Conservation (phyloP, 2,888 invertebrate genomes). For the Lithosia quadra region DNA sequence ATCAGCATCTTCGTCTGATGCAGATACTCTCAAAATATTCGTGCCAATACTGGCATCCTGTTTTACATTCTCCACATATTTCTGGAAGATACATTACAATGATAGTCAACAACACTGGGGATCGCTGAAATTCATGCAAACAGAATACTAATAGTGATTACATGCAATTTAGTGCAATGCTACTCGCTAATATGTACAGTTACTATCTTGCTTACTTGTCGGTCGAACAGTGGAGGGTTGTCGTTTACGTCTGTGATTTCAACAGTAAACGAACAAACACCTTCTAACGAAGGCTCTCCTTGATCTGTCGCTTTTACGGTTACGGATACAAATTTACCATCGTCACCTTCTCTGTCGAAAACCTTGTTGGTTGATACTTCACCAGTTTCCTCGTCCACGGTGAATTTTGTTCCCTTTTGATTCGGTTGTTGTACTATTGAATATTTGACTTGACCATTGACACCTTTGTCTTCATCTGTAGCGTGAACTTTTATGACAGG, state of each 20-base stretch:
- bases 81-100: constrained; percentile 88
- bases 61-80: constrained; percentile 98
- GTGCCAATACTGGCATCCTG: constrained; percentile 98
- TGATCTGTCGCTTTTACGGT: constrained; percentile 99
- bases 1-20: constrained; percentile 98
- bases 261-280: constrained; percentile 99
- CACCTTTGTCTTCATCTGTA: constrained; percentile 98
- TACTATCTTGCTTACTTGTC: constrained; percentile 90
- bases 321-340: constrained; percentile 98
- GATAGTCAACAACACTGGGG: constrained; percentile 52
- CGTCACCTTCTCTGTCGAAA: constrained; percentile 98
- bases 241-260: constrained; percentile 99
- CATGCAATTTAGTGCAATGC: constrained; percentile 64
- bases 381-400: constrained; percentile 97
- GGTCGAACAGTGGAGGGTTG: constrained; percentile 97
- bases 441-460: constrained; percentile 97
- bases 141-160: constrained; percentile 48
- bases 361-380: constrained; percentile 98
- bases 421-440: constrained; percentile 98
- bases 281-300: constrained; percentile 98
- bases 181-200: constrained; percentile 50
- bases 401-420: constrained; percentile 97
- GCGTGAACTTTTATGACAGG: constrained; percentile 97
- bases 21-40: constrained; percentile 97
- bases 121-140: constrained; percentile 62